These are phyloP conservation scores for Erpobdella octoculata DNA, from an alignment of 2,888 invertebrate species.

Conservation along the genomic window DNA sequence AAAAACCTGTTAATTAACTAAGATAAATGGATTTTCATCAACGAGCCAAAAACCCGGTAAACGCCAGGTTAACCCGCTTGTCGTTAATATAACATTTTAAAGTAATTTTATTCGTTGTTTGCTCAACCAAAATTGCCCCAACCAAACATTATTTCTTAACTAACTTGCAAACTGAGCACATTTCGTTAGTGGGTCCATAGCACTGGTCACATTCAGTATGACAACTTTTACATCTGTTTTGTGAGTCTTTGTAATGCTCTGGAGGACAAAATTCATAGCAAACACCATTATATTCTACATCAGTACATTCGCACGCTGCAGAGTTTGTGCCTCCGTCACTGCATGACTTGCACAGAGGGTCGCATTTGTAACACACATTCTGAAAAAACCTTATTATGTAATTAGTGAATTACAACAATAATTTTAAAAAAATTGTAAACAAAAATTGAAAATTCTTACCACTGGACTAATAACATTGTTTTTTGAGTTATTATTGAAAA, in stretches of 20 bases:
- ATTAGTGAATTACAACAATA: background rate
- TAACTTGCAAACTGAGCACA: background rate
- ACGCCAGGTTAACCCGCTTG: too few relatives aligned
- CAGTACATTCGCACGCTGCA: background rate
- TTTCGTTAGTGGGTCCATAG: background rate
- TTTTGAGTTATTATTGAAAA: background rate
- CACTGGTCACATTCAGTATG: conserved; percentile 3
- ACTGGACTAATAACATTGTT: background rate
- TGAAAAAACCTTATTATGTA: background rate
- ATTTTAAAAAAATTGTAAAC: background rate
- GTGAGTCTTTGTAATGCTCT: background rate
- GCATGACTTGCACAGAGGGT: background rate
- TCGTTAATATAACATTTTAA: too few relatives aligned
- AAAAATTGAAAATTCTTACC: background rate
- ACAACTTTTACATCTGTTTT: background rate
- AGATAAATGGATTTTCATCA: too few relatives aligned
- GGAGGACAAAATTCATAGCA: background rate
- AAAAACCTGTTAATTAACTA: too few relatives aligned
- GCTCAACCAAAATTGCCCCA: too few relatives aligned
- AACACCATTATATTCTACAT: background rate
- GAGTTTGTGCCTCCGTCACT: background rate
- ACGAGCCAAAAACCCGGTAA: too few relatives aligned
- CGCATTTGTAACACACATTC: background rate
- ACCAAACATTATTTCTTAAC: background rate
- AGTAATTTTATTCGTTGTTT: too few relatives aligned